Percentiles rank a stretch among this genome's conserved stretches.
Conservation (phyloP, 2,888 invertebrate genomes). For the Poecilus cupreus region DNA sequence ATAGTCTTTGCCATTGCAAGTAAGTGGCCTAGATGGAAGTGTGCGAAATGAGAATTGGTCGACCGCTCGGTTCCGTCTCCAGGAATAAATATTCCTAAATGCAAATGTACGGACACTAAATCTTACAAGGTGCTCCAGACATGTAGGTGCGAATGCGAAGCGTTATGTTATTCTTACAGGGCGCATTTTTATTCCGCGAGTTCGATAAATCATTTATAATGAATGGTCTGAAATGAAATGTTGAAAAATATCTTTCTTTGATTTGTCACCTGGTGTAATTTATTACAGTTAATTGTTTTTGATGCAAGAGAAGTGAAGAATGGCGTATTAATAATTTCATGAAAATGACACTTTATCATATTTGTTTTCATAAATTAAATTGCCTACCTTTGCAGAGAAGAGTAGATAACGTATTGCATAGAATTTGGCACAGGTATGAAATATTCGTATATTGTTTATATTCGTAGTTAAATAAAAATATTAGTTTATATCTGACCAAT, state of each 20-base stretch:
- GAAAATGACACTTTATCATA: not conserved
- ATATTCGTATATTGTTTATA: too few species aligned
- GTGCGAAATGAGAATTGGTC: not conserved
- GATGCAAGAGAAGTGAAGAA: conserved; percentile 3
- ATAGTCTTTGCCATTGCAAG: too few species aligned
- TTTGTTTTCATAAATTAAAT: not conserved
- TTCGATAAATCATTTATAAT: conserved; percentile 54
- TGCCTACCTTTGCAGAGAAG: not conserved
- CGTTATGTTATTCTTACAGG: conserved; percentile 23
- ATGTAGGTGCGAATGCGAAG: conserved; percentile 51
- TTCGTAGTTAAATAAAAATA: too few species aligned
- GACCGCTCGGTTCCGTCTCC: conserved; percentile 40
- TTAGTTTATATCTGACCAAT: too few species aligned
- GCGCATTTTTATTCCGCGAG: conserved; percentile 13
- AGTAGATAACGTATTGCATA: too few species aligned
- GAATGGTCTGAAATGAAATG: conserved; percentile 37
- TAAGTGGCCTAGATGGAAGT: not conserved
- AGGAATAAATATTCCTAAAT: conserved; percentile 65
- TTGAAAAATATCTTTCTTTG: conserved; percentile 48
- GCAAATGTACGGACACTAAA: conserved; percentile 62
- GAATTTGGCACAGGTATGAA: too few species aligned
- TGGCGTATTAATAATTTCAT: not conserved
- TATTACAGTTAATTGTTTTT: conserved; percentile 29
- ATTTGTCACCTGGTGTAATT: conserved; percentile 41
- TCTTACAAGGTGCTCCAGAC: conserved; percentile 53